Base-by-base conservation (phyloP, 2,888 invertebrate species). In the Temnothorax ravouxi region DNA sequence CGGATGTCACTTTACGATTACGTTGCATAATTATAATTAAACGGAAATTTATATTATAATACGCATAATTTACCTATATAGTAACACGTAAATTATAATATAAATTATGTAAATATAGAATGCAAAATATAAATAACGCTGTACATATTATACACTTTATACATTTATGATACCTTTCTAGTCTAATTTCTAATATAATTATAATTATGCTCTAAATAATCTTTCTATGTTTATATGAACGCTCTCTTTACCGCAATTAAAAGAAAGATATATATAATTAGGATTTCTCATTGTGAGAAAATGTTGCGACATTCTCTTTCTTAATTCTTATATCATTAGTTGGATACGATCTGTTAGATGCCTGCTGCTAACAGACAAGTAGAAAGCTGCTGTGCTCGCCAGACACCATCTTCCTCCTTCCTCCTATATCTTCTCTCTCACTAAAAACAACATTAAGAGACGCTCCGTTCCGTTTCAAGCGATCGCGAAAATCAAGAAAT, bases 331-430 rank as follows among this genome's bases (percentile, higher is more conserved):
- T 76, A 50, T 76, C 50, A n/a, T 66, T 79, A 59, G 56, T 69
- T 47, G 18, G 44, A 69, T 79, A 69, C 47, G 59, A 80, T 71
- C 59, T 69, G 59, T 80, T 80, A 59, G 59, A 61, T 80, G 71
- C 71, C 25, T 59, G 79, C 71, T 61, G 69, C 71, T 47, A 69
- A 69, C 69, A 47, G 47, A 80, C 59, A 71, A 80, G 71, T 80
- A 80, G 79, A 80, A 80, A 80, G 59, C 71, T 59, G 71, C 69
- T 79, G 34, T 44, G 44, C 56, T 67, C 69, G 56, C 69, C 38
- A 64, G 25, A 64, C 76, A 76, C 18, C 59, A 44, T 67, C 77
- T 77, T 66, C 50, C 59, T 66, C 25, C 77, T 77, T 66, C 50
- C 59, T 66, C 25, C 47, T 41, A 21, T 41, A 21, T 59, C 47